Evolutionary conservation across 2,113 vertebrate genomes (phyloP), one percentile per base, ranked within the genome.

Genomic region (Odontesthes bonariensis): DNA sequence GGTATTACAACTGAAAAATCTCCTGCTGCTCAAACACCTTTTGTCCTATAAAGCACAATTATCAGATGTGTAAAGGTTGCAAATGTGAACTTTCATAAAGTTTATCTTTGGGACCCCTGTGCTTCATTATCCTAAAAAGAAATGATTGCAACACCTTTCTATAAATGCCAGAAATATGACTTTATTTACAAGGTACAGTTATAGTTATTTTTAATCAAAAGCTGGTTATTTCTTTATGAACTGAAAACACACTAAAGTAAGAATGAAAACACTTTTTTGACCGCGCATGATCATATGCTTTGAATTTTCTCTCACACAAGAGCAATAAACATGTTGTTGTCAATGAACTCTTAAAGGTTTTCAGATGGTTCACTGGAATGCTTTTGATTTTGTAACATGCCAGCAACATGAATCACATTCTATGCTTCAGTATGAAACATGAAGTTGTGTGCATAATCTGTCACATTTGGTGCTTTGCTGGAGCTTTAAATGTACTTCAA

Each of bases 271-370:
- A 42, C 12, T 19, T 53, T 20, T 67, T 47, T 49, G 14, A 72
- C 8, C 17, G 23, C 16, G 10, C 35, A 11, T 53, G 44, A 71
- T 85, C 69, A 82, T 68, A 49, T 86, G 77, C 74, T 86, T 81
- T 57, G 19, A 64, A 67, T 85, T 85, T 78, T 20, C 38, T 51
- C 51, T 54, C 46, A 72, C 63, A 69, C 68, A 42, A 75, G 49
- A 32, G 27, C 49, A 59, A 42, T 68, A 65, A 82, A 73, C 31
- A 64, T 60, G 38, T 80, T 71, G 67, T 62, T 78, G 58, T 86
- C 22, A 14, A 0, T 63, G 8, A 20, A 13, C 40, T 68, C 47
- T 68, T 73, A 64, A 86, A 69, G 17, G 58, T 52, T 78, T 70
- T 51, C 74, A 79, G 81, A 75, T 79, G 81, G 57, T 55, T 64